phyloP scores from a whole-genome alignment of 2,888 invertebrate species.

The Hypena proboscidalis region DNA sequence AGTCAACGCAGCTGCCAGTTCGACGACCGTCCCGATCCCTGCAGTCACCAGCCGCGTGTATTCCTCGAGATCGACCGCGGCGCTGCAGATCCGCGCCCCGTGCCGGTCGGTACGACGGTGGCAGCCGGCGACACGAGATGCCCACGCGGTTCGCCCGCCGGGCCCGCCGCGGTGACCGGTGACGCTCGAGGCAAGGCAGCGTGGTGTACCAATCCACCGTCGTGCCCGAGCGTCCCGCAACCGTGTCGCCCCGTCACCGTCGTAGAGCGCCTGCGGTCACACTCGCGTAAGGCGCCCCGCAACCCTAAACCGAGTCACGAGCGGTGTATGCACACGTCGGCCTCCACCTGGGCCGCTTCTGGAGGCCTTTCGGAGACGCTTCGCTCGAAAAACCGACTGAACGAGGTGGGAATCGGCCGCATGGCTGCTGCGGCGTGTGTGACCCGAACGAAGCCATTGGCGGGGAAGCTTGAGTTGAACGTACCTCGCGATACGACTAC shows the following conservation, averaged over 20 bases:
- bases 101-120: constrained; percentile 32
- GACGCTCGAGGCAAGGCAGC: background rate
- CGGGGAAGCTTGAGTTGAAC: background rate
- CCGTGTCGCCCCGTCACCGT: constrained; percentile 19
- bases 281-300: constrained; percentile 1
- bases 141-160: background rate
- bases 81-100: constrained; percentile 33
- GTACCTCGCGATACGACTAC: background rate
- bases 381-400: constrained; percentile 29
- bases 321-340: constrained; percentile 39
- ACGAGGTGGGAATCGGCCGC: constrained; percentile 52
- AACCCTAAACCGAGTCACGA: constrained; percentile 17
- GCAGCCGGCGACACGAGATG: background rate
- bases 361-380: constrained; percentile 10
- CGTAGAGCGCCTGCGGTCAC: constrained; percentile 26
- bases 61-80: constrained; percentile 55
- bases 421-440: constrained; percentile 14
- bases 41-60: constrained; percentile 36
- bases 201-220: constrained; percentile 13
- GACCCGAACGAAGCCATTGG: constrained; percentile 9
- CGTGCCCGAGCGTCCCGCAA: constrained; percentile 20
- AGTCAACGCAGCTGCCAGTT: constrained; percentile 43
- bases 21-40: constrained; percentile 29
- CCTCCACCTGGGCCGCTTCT: background rate
- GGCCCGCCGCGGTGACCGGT: background rate